These are phyloP conservation scores for Lagopus leucura DNA, from an alignment of 2,113 vertebrate genomes.

Conservation along the genomic window DNA sequence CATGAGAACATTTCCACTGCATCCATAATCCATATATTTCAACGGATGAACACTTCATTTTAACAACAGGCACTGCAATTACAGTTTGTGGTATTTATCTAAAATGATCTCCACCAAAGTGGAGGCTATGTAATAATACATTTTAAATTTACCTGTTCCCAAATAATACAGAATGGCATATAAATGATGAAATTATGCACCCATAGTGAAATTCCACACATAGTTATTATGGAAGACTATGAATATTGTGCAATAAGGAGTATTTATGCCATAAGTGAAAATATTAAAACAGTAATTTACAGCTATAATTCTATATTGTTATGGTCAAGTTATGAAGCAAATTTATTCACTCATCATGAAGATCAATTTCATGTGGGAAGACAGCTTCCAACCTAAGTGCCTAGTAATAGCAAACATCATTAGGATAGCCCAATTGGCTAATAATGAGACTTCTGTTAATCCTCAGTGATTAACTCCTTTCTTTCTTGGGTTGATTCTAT, in stretches of 20 bases:
- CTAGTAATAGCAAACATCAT: background rate
- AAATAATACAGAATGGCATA: background rate
- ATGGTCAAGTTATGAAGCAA: slow-evolving; percentile 5
- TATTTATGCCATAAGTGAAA: background rate
- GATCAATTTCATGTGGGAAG: background rate
- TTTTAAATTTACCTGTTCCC: background rate
- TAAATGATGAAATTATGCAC: background rate
- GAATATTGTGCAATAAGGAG: background rate
- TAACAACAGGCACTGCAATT: background rate
- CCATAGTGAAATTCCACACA: background rate
- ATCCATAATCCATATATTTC: background rate
- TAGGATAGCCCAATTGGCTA: background rate
- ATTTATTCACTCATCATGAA: background rate
- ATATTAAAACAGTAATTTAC: background rate
- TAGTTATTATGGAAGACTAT: background rate
- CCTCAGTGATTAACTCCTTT: background rate
- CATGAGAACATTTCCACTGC: background rate
- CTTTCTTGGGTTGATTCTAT: background rate
- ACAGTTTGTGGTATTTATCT: background rate
- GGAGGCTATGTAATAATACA: background rate
- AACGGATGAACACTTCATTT: slow-evolving; percentile 15
- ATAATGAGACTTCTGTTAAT: background rate
- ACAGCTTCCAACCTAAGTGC: background rate
- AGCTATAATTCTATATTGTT: background rate
- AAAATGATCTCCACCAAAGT: background rate